phyloP scores from a whole-genome alignment of 2,888 invertebrate genomes.

The Arge pagana region DNA sequence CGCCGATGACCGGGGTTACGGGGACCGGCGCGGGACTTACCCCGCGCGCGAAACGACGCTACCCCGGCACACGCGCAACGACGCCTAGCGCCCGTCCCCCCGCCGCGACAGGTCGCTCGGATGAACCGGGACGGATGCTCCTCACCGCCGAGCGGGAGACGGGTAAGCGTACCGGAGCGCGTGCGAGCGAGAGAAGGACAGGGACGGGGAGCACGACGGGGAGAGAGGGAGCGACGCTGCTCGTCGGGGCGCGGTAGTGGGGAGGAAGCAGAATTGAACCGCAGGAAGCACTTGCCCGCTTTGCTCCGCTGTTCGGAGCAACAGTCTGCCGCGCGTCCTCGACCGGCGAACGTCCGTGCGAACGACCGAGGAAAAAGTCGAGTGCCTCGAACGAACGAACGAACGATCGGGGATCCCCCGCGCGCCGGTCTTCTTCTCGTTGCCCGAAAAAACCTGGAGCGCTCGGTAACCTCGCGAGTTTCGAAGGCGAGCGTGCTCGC shows the following conservation, averaged over 20 bases:
- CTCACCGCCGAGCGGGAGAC: constrained; percentile 26
- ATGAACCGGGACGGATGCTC: constrained; percentile 32
- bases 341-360: constrained; percentile 35
- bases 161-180: background rate
- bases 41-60: background rate
- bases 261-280: constrained; percentile 30
- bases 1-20: constrained; percentile 34
- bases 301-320: constrained; percentile 46
- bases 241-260: constrained; percentile 25
- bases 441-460: background rate
- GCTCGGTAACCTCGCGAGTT: constrained; percentile 22
- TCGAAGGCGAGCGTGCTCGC: no score
- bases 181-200: constrained; percentile 14
- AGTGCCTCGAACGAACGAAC: background rate
- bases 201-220: background rate
- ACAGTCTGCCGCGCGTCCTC: constrained; percentile 55
- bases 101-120: constrained; percentile 26
- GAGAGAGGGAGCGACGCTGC: constrained; percentile 22
- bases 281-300: constrained; percentile 32
- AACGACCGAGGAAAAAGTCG: background rate
- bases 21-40: background rate
- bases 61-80: background rate
- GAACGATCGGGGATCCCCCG: background rate
- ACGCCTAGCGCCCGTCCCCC: constrained; percentile 12
- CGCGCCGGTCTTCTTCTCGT: background rate